phyloP scores from a whole-genome alignment of 1,140 invertebrate genomes.

The Belonocnema kinseyi region DNA sequence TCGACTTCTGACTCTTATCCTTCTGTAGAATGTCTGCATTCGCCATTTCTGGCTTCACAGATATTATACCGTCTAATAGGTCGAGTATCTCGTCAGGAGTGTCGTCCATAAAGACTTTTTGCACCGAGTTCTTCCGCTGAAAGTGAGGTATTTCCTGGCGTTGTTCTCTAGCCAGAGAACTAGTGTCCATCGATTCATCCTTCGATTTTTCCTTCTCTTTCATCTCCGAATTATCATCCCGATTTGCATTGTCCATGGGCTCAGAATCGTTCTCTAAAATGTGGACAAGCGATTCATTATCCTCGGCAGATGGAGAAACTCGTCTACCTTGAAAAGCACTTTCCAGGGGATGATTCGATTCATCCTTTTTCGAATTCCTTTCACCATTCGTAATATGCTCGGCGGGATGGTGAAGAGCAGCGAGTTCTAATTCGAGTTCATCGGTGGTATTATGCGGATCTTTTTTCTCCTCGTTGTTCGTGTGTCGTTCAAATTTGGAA shows the following conservation, averaged over 20 bases:
- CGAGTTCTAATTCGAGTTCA: slow-evolving; percentile 72
- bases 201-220: slow-evolving; percentile 57
- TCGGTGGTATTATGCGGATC: slow-evolving; percentile 68
- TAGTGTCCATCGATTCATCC: slow-evolving; percentile 46
- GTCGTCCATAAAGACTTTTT: slow-evolving; percentile 71
- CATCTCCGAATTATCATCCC: slow-evolving; percentile 55
- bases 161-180: slow-evolving; percentile 49
- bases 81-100: slow-evolving; percentile 82
- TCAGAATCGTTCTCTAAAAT: slow-evolving; percentile 72
- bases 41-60: slow-evolving; percentile 72
- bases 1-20: slow-evolving; percentile 64
- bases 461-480: slow-evolving; percentile 38
- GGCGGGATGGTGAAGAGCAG: slow-evolving; percentile 73
- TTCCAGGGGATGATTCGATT: slow-evolving; percentile 57
- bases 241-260: slow-evolving; percentile 56
- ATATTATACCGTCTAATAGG: slow-evolving; percentile 81
- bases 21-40: slow-evolving; percentile 52
- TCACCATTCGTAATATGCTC: slow-evolving; percentile 64
- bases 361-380: slow-evolving; percentile 56
- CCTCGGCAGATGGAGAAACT: slow-evolving; percentile 67
- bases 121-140: background rate
- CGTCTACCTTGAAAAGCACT: slow-evolving; percentile 39
- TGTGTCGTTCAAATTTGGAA: slow-evolving; percentile 30
- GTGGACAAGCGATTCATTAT: slow-evolving; percentile 71
- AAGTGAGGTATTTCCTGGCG: slow-evolving; percentile 39